A percentile compares a stretch with the other conserved stretches of the same genome.
These are phyloP conservation scores for Ranitomeya variabilis DNA, from an alignment of 2,113 vertebrate genomes.

Conservation along the genomic window DNA sequence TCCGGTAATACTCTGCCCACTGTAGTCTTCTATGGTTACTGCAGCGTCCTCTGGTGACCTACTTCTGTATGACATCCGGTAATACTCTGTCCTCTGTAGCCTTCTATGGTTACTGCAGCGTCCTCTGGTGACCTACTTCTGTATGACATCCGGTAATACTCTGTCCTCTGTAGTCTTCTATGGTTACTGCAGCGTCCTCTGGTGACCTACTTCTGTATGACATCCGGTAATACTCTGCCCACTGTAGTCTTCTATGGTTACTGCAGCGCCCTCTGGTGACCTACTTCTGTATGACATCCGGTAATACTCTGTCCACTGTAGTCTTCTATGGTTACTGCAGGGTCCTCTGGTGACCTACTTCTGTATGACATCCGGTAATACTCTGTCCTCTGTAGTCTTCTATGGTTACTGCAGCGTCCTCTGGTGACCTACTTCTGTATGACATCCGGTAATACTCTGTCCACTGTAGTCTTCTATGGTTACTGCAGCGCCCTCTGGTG, in stretches of 20 bases:
- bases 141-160: background rate
- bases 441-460: background rate
- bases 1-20: background rate
- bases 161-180: background rate
- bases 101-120: background rate
- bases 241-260: background rate
- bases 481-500: background rate
- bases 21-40: background rate
- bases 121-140: background rate
- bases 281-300: background rate
- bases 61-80: background rate
- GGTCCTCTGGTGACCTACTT: background rate
- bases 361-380: background rate
- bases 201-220: background rate
- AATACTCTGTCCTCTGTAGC: background rate
- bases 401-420: background rate
- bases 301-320: background rate
- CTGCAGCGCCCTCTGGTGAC: background rate
- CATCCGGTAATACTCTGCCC: background rate
- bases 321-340: background rate
- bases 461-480: background rate
- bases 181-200: background rate
- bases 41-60: background rate
- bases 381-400: background rate
- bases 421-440: background rate